phyloP scores from a whole-genome alignment of 1,140 invertebrate genomes.

The Tetragnatha versicolor region DNA sequence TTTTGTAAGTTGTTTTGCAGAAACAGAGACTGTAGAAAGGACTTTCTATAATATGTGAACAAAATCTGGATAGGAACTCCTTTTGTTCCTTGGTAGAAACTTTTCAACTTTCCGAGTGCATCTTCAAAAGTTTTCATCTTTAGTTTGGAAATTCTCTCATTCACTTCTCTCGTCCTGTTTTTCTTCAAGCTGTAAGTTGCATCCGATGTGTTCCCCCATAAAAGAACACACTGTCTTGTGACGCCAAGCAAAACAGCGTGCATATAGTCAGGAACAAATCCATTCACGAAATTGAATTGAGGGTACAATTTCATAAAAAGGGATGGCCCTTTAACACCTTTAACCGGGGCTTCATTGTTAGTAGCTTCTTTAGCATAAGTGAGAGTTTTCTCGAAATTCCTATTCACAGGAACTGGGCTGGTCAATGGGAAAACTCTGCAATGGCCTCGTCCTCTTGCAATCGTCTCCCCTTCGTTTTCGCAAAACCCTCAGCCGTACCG shows the following conservation, averaged over 20 bases:
- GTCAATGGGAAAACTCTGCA: not conserved
- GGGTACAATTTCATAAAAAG: not conserved
- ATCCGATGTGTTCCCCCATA: not conserved
- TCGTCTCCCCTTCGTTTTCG: not conserved
- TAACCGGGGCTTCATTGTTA: not conserved
- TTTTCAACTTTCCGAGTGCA: not conserved
- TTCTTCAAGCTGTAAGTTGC: not conserved
- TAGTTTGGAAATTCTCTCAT: not conserved
- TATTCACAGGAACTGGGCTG: not conserved
- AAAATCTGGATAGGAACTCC: not conserved
- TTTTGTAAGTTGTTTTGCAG: not conserved
- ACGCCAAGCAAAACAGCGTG: not conserved
- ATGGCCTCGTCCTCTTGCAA: not conserved
- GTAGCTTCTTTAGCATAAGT: not conserved
- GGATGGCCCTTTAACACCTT: not conserved
- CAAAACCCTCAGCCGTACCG: not conserved
- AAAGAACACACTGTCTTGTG: not conserved
- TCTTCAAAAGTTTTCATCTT: not conserved
- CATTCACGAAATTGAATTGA: not conserved
- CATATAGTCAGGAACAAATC: slow-evolving; percentile 4
- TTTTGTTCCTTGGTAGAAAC: not conserved
- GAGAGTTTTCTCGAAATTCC: too few relatives aligned
- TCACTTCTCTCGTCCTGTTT: not conserved
- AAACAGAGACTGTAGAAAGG: too few relatives aligned
- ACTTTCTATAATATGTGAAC: not conserved